Conservation (phyloP, 2,888 invertebrate genomes). For the Xestoiulus laeticollis region DNA sequence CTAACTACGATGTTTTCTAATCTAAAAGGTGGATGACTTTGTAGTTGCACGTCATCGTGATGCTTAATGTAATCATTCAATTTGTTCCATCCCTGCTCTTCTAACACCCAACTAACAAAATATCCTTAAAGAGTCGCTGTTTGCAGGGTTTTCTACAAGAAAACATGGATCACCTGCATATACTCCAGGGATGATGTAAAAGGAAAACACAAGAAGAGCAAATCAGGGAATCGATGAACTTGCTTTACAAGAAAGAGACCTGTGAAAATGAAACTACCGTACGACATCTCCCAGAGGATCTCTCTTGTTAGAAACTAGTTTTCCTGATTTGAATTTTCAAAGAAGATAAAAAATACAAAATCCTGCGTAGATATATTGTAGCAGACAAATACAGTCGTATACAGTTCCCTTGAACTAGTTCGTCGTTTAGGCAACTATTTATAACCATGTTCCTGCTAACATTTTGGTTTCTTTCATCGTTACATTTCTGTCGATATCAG, state of each 20-base stretch:
- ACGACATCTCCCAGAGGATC: neutral
- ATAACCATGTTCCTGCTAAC: neutral
- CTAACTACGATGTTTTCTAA: neutral
- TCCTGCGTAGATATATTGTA: neutral
- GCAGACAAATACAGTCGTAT: neutral
- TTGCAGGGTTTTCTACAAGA: neutral
- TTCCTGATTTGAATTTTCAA: neutral
- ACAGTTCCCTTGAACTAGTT: neutral
- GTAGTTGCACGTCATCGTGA: neutral
- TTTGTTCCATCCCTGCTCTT: neutral
- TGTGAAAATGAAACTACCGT: neutral
- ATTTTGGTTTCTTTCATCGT: neutral
- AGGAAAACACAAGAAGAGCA: neutral
- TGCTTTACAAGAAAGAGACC: constrained; percentile 8
- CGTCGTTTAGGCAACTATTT: neutral
- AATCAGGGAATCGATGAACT: neutral
- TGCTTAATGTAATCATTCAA: neutral
- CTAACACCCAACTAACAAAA: neutral
- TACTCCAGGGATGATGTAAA: neutral
- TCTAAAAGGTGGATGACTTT: no score
- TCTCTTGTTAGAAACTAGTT: neutral
- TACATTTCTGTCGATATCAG: neutral
- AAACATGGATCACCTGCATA: neutral
- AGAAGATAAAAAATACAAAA: neutral
- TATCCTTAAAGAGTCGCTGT: neutral